Conservation (phyloP, 2,797 vertebrate genomes). For the Lepidocolaptes lacrymiger region DNA sequence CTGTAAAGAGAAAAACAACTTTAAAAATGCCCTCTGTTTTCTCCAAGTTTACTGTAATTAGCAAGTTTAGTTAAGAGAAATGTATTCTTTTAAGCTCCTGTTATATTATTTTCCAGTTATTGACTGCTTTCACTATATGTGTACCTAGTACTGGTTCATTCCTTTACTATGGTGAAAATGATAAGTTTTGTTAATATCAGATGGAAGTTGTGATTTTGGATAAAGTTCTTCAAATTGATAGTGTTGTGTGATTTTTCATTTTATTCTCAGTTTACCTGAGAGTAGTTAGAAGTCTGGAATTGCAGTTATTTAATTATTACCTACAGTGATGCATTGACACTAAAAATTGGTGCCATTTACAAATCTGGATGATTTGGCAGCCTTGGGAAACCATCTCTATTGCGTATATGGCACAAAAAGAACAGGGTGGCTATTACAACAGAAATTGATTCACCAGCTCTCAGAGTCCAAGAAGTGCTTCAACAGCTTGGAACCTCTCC, state of each 20-base stretch:
- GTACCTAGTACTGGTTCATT: slow-evolving; percentile 9
- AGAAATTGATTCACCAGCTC: not conserved
- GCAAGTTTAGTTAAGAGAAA: not conserved
- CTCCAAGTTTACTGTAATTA: slow-evolving; percentile 28
- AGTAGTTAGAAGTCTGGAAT: not conserved
- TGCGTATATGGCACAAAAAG: not conserved
- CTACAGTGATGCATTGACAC: not conserved
- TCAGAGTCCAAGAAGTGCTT: not conserved
- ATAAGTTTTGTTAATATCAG: slow-evolving; percentile 38
- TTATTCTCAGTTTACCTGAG: not conserved
- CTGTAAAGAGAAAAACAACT: not conserved
- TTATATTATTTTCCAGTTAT: slow-evolving; percentile 4
- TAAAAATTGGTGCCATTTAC: not conserved
- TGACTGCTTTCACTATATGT: not conserved
- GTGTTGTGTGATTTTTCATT: not conserved
- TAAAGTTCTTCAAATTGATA: slow-evolving; percentile 46
- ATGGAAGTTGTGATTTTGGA: slow-evolving; percentile 42
- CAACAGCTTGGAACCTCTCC: not conserved
- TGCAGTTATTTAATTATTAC: not conserved
- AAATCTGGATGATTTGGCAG: not conserved
- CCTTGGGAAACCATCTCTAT: not conserved
- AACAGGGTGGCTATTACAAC: not conserved
- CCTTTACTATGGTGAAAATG: slow-evolving; percentile 38
- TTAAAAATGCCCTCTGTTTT: slow-evolving; percentile 4
- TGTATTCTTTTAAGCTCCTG: slow-evolving; percentile 38